phyloP scores from a whole-genome alignment of 2,797 vertebrate species.

The Trematomus bernacchii region DNA sequence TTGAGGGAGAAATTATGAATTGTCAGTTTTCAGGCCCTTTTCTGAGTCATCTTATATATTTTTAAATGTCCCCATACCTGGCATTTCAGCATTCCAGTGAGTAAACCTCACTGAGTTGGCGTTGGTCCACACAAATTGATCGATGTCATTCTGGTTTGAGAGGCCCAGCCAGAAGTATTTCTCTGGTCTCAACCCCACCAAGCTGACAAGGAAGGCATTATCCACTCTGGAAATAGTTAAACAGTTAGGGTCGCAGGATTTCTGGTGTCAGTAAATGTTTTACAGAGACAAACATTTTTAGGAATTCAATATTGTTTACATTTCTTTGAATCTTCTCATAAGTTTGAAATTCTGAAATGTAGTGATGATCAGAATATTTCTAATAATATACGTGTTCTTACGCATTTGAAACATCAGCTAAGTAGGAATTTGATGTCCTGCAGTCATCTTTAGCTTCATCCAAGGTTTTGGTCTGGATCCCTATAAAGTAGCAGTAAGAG shows the following conservation, averaged over 20 bases:
- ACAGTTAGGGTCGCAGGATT: neutral
- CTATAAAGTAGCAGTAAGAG: slow-evolving; percentile 91
- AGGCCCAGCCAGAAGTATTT: slow-evolving; percentile 93
- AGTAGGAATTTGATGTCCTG: slow-evolving; percentile 79
- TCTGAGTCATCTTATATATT: neutral
- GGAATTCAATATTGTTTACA: neutral
- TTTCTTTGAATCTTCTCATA: neutral
- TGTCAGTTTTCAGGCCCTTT: neutral
- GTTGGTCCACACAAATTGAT: slow-evolving; percentile 88
- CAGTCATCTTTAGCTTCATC: slow-evolving; percentile 89
- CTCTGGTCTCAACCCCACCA: slow-evolving; percentile 90
- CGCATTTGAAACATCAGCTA: slow-evolving; percentile 90
- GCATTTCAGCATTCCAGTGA: slow-evolving; percentile 93
- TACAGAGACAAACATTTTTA: neutral
- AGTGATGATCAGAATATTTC: neutral
- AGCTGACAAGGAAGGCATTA: slow-evolving; percentile 92
- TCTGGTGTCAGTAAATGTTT: neutral
- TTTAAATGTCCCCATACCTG: slow-evolving; percentile 79
- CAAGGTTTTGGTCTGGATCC: slow-evolving; percentile 85
- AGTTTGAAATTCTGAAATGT: neutral
- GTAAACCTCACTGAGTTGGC: slow-evolving; percentile 83
- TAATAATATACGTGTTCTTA: slow-evolving; percentile 63
- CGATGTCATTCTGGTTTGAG: slow-evolving; percentile 85
- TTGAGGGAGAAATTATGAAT: neutral
- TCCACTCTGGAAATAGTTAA: slow-evolving; percentile 84